phyloP scores from a whole-genome alignment of 2,888 invertebrate species.

The Linnaemya tessellans region DNA sequence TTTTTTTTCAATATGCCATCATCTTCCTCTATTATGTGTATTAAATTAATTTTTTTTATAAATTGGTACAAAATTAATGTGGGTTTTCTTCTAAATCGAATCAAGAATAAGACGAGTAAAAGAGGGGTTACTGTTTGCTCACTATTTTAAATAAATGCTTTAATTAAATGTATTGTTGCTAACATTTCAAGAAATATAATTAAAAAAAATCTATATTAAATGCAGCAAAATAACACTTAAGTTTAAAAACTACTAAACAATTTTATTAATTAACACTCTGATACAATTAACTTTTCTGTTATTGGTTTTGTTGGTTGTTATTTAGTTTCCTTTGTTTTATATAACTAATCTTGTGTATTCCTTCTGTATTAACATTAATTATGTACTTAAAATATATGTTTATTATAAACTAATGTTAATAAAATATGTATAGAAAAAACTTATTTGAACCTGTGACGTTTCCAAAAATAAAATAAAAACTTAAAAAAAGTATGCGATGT shows the following conservation, averaged over 20 bases:
- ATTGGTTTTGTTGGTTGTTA: conserved; percentile 58
- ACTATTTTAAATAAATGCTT: conserved; percentile 13
- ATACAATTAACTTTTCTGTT: conserved; percentile 31
- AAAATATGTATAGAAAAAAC: conserved; percentile 39
- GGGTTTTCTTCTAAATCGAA: conserved; percentile 16
- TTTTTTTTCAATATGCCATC: conserved; percentile 68
- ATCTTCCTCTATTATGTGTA: conserved; percentile 71
- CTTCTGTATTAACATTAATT: conserved; percentile 47
- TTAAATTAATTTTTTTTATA: conserved; percentile 30
- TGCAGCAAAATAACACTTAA: background rate
- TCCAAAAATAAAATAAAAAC: conserved; percentile 70
- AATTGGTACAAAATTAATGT: conserved; percentile 30
- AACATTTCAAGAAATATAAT: background rate
- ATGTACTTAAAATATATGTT: conserved; percentile 44
- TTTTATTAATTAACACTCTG: conserved; percentile 36
- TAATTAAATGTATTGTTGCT: background rate
- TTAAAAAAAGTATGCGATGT: conserved; percentile 72
- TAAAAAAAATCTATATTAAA: background rate
- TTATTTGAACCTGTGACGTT: conserved; percentile 82
- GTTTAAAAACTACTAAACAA: conserved; percentile 20
- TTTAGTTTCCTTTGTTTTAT: conserved; percentile 28
- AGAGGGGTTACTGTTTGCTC: conserved; percentile 34
- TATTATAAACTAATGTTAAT: conserved; percentile 56
- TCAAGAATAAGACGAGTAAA: background rate
- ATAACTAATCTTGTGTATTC: conserved; percentile 45